Base-by-base conservation (phyloP, 2,113 vertebrate species). In the Lycocorax pyrrhopterus region DNA sequence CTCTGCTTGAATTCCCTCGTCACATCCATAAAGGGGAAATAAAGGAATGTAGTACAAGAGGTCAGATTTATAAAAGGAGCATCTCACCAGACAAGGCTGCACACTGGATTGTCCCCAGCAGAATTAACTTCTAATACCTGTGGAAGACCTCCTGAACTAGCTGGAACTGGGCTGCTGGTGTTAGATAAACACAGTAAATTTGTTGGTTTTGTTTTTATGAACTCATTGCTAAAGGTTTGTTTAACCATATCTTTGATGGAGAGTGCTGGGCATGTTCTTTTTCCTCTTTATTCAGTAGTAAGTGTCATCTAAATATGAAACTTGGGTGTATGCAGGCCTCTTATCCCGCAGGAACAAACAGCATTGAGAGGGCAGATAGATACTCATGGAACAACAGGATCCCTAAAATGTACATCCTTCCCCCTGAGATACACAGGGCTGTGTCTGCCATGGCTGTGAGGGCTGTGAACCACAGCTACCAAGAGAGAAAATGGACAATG, bases 261-360 rank as follows among this genome's bases (percentile, higher is more conserved):
- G 10, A 9, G 5, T 41, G 46, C 35, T 39, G 27, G 15, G 17
- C 1, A 4, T 87, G 16, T 68, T 68, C 32, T 32, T 93, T 75
- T 76, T 41, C 44, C 27, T 83, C 7, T 5, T 79, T 52, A 29
- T 52, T 19, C 13, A 64, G 9, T 29, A 60, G 1, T 16, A 82
- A 30, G 3, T 66, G 6, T 66, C 60, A 64, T 80, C 14, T 60
- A 64, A 60, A 53, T 68, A 69, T 8, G 14, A 43, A 82, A 51
- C 13, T 52, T 46, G 6, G 51, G 20, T 0, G 0, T 49, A 7
- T 32, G 44, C 58, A 66, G 44, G n/a, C 53, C n/a, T 76, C 44
- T 73, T 22, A 68, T 76, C 49, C 22, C 21, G 3, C 14, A 73
- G 44, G 21, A 66, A 16, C 33, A 63, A 60, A 39, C 9, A 49